Base-by-base conservation (phyloP, 1,140 invertebrate species). In the Leptopilina clavipes region DNA sequence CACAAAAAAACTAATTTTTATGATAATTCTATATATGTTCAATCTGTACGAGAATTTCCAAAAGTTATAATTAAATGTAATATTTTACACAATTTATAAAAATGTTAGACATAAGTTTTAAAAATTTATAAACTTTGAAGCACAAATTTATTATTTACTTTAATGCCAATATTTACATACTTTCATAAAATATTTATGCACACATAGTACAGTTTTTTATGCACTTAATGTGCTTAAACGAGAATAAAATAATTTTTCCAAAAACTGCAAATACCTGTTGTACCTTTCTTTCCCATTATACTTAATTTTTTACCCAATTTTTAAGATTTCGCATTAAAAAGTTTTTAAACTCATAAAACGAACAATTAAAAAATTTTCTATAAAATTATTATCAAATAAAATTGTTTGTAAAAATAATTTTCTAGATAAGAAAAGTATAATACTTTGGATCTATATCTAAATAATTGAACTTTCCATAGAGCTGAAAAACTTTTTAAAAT, bases 211-310 rank as follows among this genome's bases (percentile, higher is more conserved):
- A 6, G 25, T 70, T 71, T 71, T 37, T n/a, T 8, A 37, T 17
- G 40, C 25, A 11, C 25, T 40, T 37, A 40, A 71, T 10, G 37
- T 40, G 31, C 40, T 31, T 65, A 14, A 45, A 44, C 5, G 8
- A 5, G 12, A 18, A 59, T 22, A 52, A 75, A 71, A 31, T 75
- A 45, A 45, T 45, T 45, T 45, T 45, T n/a, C 14, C 44, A 45
- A 45, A 45, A 45, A 2, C 44, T 45, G 6, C 44, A 45, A 45
- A 45, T 0, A 45, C 1, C 11, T 3, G 6, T 10, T 14, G 6
- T 14, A 14, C 14, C 5, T 45, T 14, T 45, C 1, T 45, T 45
- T 14, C 14, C 11, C 11, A 45, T n/a, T 14, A 3, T 9, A 40
- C 37, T 1, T 9, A 40, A 45, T 14, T 45, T 45, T 45, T 45